Percentiles rank a stretch among this genome's conserved stretches.
Conservation (phyloP, 2,797 vertebrate genomes). For the Gobio occitaniae region DNA sequence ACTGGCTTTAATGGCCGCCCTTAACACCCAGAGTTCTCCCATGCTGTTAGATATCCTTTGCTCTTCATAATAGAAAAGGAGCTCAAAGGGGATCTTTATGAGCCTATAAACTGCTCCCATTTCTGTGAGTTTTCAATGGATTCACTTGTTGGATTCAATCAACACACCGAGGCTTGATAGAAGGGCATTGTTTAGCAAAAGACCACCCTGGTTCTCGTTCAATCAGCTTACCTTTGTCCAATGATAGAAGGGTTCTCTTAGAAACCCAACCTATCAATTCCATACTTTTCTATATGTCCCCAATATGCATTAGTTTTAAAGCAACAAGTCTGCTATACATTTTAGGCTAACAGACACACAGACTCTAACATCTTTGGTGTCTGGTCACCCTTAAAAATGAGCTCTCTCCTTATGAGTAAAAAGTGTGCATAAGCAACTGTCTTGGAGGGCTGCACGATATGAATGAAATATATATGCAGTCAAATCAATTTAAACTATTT, state of each 20-base stretch:
- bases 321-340: slow-evolving; percentile 14
- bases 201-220: slow-evolving; percentile 58
- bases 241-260: slow-evolving; percentile 44
- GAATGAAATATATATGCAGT: background rate
- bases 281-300: slow-evolving; percentile 1
- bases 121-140: slow-evolving; percentile 56
- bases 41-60: slow-evolving; percentile 57
- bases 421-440: background rate
- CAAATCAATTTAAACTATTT: background rate
- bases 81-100: slow-evolving; percentile 57
- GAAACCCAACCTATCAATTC: slow-evolving; percentile 33
- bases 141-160: slow-evolving; percentile 60
- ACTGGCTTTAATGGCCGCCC: slow-evolving; percentile 47
- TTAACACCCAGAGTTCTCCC: slow-evolving; percentile 46
- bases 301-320: slow-evolving; percentile 15
- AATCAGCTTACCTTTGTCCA: slow-evolving; percentile 49
- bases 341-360: background rate
- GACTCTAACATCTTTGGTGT: background rate
- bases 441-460: background rate
- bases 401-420: slow-evolving; percentile 2
- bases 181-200: slow-evolving; percentile 49
- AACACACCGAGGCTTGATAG: slow-evolving; percentile 48
- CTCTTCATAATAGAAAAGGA: slow-evolving; percentile 46
- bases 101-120: slow-evolving; percentile 57
- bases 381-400: background rate